These are phyloP conservation scores for Penaeus japonicus DNA, from an alignment of 1,140 invertebrate species.

Conservation along the genomic window DNA sequence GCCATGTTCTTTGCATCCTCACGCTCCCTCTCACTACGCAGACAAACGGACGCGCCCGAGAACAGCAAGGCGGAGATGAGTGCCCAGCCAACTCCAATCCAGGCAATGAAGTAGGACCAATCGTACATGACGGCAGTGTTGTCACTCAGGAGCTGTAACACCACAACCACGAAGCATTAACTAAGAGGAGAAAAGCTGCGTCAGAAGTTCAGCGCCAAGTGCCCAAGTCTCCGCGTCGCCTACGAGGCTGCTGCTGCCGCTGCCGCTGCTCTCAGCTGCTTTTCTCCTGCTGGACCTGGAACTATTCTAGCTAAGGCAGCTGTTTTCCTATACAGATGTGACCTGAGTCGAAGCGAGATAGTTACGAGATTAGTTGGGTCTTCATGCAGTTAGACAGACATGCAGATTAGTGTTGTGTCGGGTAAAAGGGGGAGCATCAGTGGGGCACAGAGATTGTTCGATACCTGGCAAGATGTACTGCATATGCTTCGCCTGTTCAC, in stretches of 20 bases:
- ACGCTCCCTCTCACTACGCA: slow-evolving; percentile 87
- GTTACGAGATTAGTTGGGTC: neutral
- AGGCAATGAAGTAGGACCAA: slow-evolving; percentile 95
- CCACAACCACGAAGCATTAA: slow-evolving; percentile 41
- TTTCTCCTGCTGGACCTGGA: slow-evolving; percentile 4
- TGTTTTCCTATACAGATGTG: too few species aligned
- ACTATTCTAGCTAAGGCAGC: neutral
- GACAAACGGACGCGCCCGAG: slow-evolving; percentile 89
- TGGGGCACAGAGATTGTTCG: slow-evolving; percentile 2
- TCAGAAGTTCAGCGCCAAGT: neutral
- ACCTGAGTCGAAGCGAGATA: too few species aligned
- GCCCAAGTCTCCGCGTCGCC: neutral
- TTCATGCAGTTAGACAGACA: slow-evolving; percentile 22
- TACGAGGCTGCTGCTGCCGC: too few species aligned
- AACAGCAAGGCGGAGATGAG: slow-evolving; percentile 89
- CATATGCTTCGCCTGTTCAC: slow-evolving; percentile 90
- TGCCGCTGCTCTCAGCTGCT: neutral
- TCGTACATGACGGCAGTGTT: slow-evolving; percentile 87
- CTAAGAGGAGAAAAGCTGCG: slow-evolving; percentile 18
- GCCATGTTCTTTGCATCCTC: slow-evolving; percentile 96
- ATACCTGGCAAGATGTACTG: slow-evolving; percentile 97
- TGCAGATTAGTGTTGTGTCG: slow-evolving; percentile 32
- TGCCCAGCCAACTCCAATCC: slow-evolving; percentile 90
- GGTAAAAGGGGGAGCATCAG: neutral
- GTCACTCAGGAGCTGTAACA: slow-evolving; percentile 81